Base-by-base conservation (phyloP, 2,113 vertebrate species). In the Carollia perspicillata region DNA sequence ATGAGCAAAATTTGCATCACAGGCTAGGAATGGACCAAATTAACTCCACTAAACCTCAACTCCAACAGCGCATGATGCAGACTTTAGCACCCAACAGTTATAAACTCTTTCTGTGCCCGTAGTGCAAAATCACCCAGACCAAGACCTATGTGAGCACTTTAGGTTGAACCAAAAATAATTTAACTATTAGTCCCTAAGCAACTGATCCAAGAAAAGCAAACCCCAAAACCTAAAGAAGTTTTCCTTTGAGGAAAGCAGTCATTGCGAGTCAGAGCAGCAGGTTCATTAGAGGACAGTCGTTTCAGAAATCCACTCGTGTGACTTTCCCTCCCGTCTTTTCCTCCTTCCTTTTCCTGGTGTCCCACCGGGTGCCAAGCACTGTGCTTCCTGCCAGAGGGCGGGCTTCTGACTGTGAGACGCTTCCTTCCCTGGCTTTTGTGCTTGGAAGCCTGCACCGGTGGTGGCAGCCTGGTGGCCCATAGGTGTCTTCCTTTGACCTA, bases 1-100 rank as follows among this genome's bases (percentile, higher is more conserved):
- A 69, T 60, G 53, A 81, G 58, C 71, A 83, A 94, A 94, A 69
- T 74, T 65, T 84, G 40, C 47, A 93, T 80, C 66, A 85, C 47
- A 85, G 81, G 35, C 68, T 84, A 66, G 30, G 42, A 66, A 68
- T 78, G 47, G 74, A 66, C 28, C 49, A 77, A 93, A 37, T 58
- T n/a, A 91, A 83, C 5, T 10, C 72, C 17, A 71, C 13, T 55
- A 69, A 95, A 75, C 28, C 18, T 91, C 74, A 8, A 89, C 6
- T 65, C 53, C 60, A 80, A 3, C 47, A 66, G 89, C 84, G 26
- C 23, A 80, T 78, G 63, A 78, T 6, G 3, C 37, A 51, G 22
- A 42, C 33, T 47, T 91, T n/a, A 89, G 37, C 16, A 42, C 28
- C 49, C 55, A 85, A 74, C 2, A 5, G 23, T 26, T n/a, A 33